Base-by-base conservation (phyloP, 2,113 vertebrate genomes). In the human region DNA sequence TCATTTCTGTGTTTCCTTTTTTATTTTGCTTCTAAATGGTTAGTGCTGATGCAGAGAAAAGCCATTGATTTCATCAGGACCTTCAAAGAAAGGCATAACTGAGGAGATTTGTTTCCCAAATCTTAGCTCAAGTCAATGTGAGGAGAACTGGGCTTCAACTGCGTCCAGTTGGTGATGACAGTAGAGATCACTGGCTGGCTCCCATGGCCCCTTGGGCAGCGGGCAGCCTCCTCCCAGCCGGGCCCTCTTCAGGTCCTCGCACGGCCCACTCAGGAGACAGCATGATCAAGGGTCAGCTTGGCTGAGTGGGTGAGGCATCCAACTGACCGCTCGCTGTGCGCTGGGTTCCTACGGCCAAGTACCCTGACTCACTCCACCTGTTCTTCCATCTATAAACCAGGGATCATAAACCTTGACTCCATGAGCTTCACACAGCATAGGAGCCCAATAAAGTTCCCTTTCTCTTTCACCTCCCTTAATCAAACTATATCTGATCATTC, bases 161-260 rank as follows among this genome's bases (percentile, higher is more conserved):
- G 16, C 30, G 8, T 38, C 38, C 57, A 11, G n/a, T 0, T 38
- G 38, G 38, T 4, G 20, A 9, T 23, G 59, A 40, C 6, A 11
- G 32, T 8, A 11, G 57, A 30, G 6, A 2, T 11, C 5, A 0
- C 7, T 0, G 6, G 57, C 8, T 2, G 57, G 25, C 27, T 57
- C 40, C 18, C 5, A 50, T 3, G 23, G 32, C 27, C 10, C 35
- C 50, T 30, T 3, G 0, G 14, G 68, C 35, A 22, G 14, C 27
- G 17, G 43, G 16, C 55, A n/a, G 38, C n/a, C 48, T 45, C 7
- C 38, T 11, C 22, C 27, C 59, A 0, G 0, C 18, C 8, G 12
- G 17, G 52, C 66, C 5, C 25, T 43, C 50, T 30, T 30, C 20
- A 43, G 20, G 6, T 5, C 32, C 61, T 40, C 38, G 17, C 35